Percentiles rank a stretch among this genome's conserved stretches.
phyloP scores from a whole-genome alignment of 2,888 invertebrate species.

The Melipona beecheii region DNA sequence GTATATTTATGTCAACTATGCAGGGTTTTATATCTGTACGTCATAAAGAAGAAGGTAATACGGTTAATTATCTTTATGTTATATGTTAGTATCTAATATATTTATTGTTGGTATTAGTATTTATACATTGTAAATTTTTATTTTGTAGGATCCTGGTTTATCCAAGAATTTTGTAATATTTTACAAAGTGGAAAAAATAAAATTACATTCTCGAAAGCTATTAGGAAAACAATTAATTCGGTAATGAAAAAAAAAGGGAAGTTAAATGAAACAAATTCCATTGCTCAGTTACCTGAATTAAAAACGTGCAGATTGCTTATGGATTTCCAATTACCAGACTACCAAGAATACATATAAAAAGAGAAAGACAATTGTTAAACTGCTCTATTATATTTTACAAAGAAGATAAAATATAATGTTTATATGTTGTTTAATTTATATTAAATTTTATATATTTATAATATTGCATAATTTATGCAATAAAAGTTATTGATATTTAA shows the following conservation, averaged over 20 bases:
- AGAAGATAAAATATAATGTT: not conserved
- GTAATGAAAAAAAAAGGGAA: constrained; percentile 58
- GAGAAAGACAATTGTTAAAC: not conserved
- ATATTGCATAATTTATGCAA: constrained; percentile 1
- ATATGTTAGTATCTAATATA: not conserved
- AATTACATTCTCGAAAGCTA: constrained; percentile 47
- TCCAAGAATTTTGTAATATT: constrained; percentile 72
- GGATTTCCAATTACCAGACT: constrained; percentile 59
- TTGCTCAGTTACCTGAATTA: constrained; percentile 65
- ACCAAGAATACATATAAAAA: constrained; percentile 8
- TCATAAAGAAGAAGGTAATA: constrained; percentile 67
- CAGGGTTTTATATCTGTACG: constrained; percentile 71
- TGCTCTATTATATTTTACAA: not conserved
- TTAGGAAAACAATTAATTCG: constrained; percentile 47
- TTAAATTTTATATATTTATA: too few relatives aligned
- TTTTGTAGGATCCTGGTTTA: constrained; percentile 75
- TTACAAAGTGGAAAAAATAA: constrained; percentile 44
- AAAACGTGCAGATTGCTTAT: constrained; percentile 42
- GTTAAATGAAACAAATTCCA: constrained; percentile 33
- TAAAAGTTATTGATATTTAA: constrained; percentile 8
- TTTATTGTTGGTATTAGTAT: not conserved
- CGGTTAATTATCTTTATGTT: not conserved
- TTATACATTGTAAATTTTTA: constrained; percentile 1
- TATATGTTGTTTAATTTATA: not conserved
- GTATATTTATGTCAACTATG: constrained; percentile 73